Conservation (phyloP, 1,140 invertebrate species). For the Macrotrachela quadricornifera region DNA sequence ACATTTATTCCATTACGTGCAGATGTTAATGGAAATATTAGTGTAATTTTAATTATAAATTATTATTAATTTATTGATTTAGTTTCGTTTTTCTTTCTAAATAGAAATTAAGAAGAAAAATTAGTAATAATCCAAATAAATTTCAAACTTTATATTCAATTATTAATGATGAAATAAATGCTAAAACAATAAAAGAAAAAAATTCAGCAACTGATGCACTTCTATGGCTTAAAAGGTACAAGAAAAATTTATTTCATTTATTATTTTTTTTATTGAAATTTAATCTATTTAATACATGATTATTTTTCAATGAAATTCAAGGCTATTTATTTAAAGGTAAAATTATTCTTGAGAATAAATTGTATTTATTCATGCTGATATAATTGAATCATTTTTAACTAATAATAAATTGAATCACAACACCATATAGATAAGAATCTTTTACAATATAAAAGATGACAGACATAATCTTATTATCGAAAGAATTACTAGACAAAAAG, state of each 20-base stretch:
- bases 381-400: too few species aligned
- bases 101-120: constrained; percentile 28
- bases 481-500: too few species aligned
- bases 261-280: not conserved
- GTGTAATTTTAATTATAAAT: too few species aligned
- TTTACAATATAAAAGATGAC: too few species aligned
- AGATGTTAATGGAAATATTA: constrained; percentile 13
- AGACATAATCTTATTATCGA: too few species aligned
- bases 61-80: not conserved
- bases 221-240: constrained; percentile 28
- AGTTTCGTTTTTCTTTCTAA: constrained; percentile 2
- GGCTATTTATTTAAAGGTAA: too few species aligned
- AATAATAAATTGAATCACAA: too few species aligned
- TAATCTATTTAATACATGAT: too few species aligned
- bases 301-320: too few species aligned
- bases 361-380: too few species aligned
- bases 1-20: constrained; percentile 13
- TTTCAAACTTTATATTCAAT: constrained; percentile 23
- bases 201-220: constrained; percentile 26
- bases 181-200: constrained; percentile 15
- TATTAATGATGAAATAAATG: constrained; percentile 18
- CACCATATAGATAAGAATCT: too few species aligned
- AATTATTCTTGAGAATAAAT: too few species aligned
- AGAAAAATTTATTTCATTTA: not conserved
- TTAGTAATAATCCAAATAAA: constrained; percentile 14